A percentile compares a stretch with the other conserved stretches of the same genome.
phyloP scores from a whole-genome alignment of 2,113 vertebrate genomes.

The Noctilio leporinus region DNA sequence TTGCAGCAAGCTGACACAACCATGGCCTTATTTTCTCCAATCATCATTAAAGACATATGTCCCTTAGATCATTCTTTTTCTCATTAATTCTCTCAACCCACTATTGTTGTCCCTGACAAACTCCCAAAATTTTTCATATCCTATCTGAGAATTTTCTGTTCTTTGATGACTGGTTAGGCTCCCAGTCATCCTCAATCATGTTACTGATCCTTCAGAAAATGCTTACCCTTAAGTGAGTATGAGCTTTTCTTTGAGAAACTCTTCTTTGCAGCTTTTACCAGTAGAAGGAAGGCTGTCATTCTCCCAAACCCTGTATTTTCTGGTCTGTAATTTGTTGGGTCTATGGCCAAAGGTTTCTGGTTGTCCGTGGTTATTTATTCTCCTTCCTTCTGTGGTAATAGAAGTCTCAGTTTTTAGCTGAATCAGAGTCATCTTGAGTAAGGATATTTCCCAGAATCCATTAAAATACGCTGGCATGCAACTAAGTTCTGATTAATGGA shows the following conservation, averaged over 20 bases:
- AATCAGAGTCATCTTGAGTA: not conserved
- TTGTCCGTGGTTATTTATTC: not conserved
- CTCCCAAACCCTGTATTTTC: not conserved
- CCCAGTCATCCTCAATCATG: not conserved
- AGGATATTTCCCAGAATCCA: not conserved
- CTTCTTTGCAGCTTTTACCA: not conserved
- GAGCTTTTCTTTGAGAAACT: not conserved
- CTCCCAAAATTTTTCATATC: not conserved
- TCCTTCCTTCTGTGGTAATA: not conserved
- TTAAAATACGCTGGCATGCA: not conserved
- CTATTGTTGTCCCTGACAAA: not conserved
- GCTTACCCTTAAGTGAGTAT: not conserved
- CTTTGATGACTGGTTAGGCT: not conserved
- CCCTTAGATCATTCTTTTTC: not conserved
- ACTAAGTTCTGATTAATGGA: not conserved
- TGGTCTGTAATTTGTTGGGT: not conserved
- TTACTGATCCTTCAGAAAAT: not conserved
- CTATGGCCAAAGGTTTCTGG: not conserved
- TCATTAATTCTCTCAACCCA: not conserved
- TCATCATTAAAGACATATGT: not conserved
- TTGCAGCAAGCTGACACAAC: not conserved
- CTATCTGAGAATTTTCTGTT: not conserved
- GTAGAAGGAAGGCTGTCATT: not conserved
- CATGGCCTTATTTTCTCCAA: not conserved
- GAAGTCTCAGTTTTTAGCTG: not conserved